Evolutionary conservation across 2,113 vertebrate species (phyloP), one percentile per base, ranked within the genome.

Genomic region (Tupaia tana): DNA sequence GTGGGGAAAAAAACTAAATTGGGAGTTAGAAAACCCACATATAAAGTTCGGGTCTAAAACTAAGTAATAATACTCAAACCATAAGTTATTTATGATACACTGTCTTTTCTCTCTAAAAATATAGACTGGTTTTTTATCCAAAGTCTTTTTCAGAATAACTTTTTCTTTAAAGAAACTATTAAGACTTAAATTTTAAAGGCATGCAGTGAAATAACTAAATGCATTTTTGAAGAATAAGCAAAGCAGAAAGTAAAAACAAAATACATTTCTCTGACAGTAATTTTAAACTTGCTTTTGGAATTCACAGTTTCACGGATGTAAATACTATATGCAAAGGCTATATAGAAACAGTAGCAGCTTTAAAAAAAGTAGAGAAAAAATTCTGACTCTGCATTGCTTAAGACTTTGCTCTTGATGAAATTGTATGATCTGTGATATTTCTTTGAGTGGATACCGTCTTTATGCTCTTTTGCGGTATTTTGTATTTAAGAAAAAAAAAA

Each of bases 241-340:
- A 58, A 56, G 15, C 2, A 52, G 22, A 79, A 67, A 29, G 14
- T 2, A 15, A 8, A 56, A 18, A 61, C 22, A 27, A n/a, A 54
- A 52, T 80, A 78, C 6, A 6, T 64, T 95, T 89, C 18, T 73
- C 43, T 79, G n/a, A 25, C 7, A 20, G 74, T 81, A 71, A 56
- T 86, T 91, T 93, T 56, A 87, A 92, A 71, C 4, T 16, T 84
- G 71, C 19, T 24, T 83, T 89, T 73, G 16, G 69, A 89, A 75
- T 59, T 83, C 59, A 70, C 11, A 66, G 34, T 74, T 82, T 10
- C 14, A 58, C 63, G 52, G 8, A 2, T 6, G 66, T 24, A 64
- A 81, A 87, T 19, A 71, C n/a, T 89, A 80, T 77, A 58, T 75
- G n/a, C 1, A 80, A 4, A 80, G 54, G 11, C 27, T n/a, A 0